These are phyloP conservation scores for Sylvicola cinctus DNA, from an alignment of 2,888 invertebrate genomes.

Conservation along the genomic window DNA sequence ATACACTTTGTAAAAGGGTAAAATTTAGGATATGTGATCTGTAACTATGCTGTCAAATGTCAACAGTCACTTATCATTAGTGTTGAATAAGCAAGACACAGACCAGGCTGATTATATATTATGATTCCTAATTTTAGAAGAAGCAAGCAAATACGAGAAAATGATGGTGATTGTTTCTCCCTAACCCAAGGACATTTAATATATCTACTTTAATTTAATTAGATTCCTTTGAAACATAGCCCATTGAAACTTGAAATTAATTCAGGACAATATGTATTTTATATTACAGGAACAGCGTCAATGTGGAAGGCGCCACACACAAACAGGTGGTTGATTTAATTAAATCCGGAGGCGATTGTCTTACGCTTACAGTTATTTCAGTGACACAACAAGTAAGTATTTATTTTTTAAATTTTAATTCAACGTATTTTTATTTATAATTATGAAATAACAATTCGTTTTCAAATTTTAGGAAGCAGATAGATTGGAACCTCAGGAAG, in stretches of 20 bases:
- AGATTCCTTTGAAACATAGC: neutral
- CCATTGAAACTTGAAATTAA: neutral
- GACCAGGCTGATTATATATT: no score
- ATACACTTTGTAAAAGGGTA: no score
- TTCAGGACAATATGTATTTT: neutral
- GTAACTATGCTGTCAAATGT: no score
- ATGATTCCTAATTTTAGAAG: no score
- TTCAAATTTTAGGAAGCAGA: slow-evolving; percentile 48
- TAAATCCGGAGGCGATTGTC: slow-evolving; percentile 93
- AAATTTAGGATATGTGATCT: no score
- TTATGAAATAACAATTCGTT: slow-evolving; percentile 1
- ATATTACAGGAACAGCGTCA: slow-evolving; percentile 79
- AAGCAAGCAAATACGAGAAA: no score
- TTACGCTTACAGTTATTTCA: slow-evolving; percentile 90
- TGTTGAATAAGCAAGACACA: no score
- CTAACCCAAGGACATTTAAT: no score
- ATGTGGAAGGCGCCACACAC: slow-evolving; percentile 98
- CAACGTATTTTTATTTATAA: no score
- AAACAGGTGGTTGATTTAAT: slow-evolving; percentile 98
- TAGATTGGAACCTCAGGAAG: slow-evolving; percentile 66
- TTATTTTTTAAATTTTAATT: neutral
- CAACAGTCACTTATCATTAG: no score
- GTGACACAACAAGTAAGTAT: slow-evolving; percentile 66
- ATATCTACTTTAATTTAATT: no score
- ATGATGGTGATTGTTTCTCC: no score